Evolutionary conservation across 2,797 vertebrate genomes (phyloP), one percentile per base, ranked within the genome.

Genomic region (Spatula clypeata): DNA sequence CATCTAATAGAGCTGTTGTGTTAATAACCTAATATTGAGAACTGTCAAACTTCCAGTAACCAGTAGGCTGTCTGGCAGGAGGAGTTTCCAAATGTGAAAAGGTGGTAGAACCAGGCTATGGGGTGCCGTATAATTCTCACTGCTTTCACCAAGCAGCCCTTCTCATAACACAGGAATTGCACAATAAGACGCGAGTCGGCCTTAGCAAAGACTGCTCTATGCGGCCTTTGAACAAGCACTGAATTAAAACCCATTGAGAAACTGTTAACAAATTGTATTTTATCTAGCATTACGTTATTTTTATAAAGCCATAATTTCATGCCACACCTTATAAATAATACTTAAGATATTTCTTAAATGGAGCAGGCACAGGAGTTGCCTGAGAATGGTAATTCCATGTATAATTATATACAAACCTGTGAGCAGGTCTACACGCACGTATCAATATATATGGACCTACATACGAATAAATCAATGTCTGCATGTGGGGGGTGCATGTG

Each of bases 381-480:
- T 94, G 55, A 0, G 5, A 86, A 84, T 9, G 32, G 32, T 92
- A 95, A 96, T 86, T 93, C 49, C 1, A 0, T 29, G 57, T 44
- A 82, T 77, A 94, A 97, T 95, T 74, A 92, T 76, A 67, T 54
- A 84, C 72, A 64, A 70, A 86, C 53, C 44, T 76, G n/a, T 54
- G 55, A 93, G 67, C 12, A 20, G 79, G 42, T 42, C 72, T 72
- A 31, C 84, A 64, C 16, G n/a, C 60, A 62, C 23, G 11, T 85
- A 88, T 94, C 91, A 26, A 96, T 89, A 89, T 88, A 86, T 62
- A 75, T 49, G 47, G 71, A 40, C 4, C 0, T 27, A 77, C 32
- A 64, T 42, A 82, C 0, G 0, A 79, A 95, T 96, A 96, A 96
- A 96, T 97, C 94, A 86, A 26, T 5, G 71, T 58, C 94, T 95